Percentiles rank a stretch among this genome's conserved stretches.
phyloP scores from a whole-genome alignment of 2,113 vertebrate species.

The Indri indri region DNA sequence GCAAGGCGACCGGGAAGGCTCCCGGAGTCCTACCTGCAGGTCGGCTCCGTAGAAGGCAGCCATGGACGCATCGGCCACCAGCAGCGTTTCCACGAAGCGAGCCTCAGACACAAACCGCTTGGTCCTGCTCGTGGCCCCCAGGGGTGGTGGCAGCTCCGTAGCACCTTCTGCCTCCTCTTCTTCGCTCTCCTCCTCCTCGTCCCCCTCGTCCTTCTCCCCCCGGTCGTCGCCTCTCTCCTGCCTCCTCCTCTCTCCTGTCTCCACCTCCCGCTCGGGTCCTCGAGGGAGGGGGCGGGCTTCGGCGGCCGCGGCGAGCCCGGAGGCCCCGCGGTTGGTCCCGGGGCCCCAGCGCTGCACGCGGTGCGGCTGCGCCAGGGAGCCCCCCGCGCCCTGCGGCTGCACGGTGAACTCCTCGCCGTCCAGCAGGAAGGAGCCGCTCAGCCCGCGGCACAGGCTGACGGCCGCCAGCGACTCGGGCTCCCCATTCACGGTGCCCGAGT shows the following conservation, averaged over 20 bases:
- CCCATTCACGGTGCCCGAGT: conserved; percentile 86
- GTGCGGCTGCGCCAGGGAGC: conserved; percentile 60
- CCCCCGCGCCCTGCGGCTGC: conserved; percentile 78
- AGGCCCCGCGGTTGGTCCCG: neutral
- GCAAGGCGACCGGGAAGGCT: neutral
- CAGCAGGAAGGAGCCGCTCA: conserved; percentile 89
- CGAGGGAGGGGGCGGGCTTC: neutral
- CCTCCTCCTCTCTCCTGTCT: neutral
- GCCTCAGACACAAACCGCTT: conserved; percentile 91
- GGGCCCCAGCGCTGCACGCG: conserved; percentile 71
- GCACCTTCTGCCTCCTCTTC: neutral
- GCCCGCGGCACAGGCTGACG: conserved; percentile 89
- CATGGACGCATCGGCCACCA: conserved; percentile 93
- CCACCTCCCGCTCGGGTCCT: neutral
- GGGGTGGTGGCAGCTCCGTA: neutral
- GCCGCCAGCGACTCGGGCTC: conserved; percentile 86
- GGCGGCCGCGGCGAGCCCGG: neutral
- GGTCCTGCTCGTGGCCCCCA: conserved; percentile 62
- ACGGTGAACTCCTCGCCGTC: conserved; percentile 87
- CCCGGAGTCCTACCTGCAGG: conserved; percentile 87
- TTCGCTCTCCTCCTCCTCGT: neutral
- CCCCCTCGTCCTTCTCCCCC: neutral
- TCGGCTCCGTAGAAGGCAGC: conserved; percentile 90
- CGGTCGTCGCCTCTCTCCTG: neutral
- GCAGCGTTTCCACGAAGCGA: conserved; percentile 92